phyloP scores from a whole-genome alignment of 2,888 invertebrate species.

The Electrophaes corylata region DNA sequence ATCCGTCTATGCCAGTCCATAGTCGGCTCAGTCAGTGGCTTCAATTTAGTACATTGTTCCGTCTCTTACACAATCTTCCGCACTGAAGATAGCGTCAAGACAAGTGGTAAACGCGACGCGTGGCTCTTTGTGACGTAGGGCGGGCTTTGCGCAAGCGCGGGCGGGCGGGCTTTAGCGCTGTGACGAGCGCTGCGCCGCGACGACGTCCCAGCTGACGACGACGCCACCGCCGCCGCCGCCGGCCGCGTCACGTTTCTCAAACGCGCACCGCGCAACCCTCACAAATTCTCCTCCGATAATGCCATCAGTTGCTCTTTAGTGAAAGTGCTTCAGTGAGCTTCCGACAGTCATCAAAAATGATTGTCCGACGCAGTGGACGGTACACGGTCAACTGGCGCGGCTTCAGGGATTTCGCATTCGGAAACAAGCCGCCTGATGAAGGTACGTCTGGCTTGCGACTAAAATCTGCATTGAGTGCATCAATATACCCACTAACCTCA shows the following conservation, averaged over 20 bases:
- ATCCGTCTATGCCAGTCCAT: conserved; percentile 27
- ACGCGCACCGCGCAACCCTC: conserved; percentile 55
- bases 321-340: conserved; percentile 44
- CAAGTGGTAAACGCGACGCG: conserved; percentile 42
- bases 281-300: conserved; percentile 53
- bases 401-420: conserved; percentile 75
- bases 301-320: conserved; percentile 50
- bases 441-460: conserved; percentile 52
- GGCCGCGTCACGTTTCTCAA: conserved; percentile 63
- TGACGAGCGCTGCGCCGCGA: conserved; percentile 48
- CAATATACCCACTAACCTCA: conserved; percentile 58
- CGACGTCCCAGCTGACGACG: conserved; percentile 69
- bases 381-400: conserved; percentile 82
- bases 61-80: conserved; percentile 27
- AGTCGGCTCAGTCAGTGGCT: not conserved
- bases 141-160: conserved; percentile 72
- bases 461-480: conserved; percentile 40
- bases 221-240: conserved; percentile 42
- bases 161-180: conserved; percentile 64
- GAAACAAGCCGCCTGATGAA: conserved; percentile 79
- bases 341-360: conserved; percentile 60
- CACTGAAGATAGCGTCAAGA: conserved; percentile 39
- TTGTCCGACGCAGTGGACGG: conserved; percentile 80
- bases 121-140: conserved; percentile 41
- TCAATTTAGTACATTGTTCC: conserved; percentile 21